These are phyloP conservation scores for Bombus superbus DNA, from an alignment of 1,140 invertebrate species.

Conservation along the genomic window DNA sequence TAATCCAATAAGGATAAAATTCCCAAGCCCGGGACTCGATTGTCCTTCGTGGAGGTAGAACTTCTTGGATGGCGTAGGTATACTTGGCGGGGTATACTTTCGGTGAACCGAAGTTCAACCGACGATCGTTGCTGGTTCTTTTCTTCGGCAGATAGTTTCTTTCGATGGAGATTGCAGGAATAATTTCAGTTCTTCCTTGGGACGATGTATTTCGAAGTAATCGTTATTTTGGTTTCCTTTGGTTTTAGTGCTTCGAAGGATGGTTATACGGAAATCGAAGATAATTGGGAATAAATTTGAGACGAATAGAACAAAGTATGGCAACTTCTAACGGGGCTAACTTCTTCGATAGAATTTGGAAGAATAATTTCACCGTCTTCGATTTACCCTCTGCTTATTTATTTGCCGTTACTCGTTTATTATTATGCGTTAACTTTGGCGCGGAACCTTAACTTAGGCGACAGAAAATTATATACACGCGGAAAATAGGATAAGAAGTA, in stretches of 20 bases:
- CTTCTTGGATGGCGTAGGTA: not conserved
- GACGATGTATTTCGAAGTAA: not conserved
- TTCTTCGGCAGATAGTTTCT: not conserved
- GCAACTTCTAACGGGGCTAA: no score
- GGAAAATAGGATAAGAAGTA: no score
- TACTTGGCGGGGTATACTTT: not conserved
- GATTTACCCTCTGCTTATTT: no score
- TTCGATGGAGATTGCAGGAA: not conserved
- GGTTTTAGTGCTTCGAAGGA: not conserved
- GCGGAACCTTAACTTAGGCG: no score
- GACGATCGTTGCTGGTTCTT: not conserved
- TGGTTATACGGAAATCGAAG: no score
- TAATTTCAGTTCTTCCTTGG: not conserved
- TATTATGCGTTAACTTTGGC: no score
- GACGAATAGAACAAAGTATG: no score
- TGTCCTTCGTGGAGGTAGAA: not conserved
- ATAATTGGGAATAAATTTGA: no score
- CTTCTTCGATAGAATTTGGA: no score
- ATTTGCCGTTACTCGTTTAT: no score
- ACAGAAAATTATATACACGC: no score
- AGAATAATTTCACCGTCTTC: no score
- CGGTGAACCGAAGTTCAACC: not conserved
- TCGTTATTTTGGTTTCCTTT: not conserved
- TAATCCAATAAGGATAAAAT: slow-evolving; percentile 78
- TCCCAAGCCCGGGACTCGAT: slow-evolving; percentile 13